Conservation (phyloP, 2,888 invertebrate genomes). For the Meteorus colon region DNA sequence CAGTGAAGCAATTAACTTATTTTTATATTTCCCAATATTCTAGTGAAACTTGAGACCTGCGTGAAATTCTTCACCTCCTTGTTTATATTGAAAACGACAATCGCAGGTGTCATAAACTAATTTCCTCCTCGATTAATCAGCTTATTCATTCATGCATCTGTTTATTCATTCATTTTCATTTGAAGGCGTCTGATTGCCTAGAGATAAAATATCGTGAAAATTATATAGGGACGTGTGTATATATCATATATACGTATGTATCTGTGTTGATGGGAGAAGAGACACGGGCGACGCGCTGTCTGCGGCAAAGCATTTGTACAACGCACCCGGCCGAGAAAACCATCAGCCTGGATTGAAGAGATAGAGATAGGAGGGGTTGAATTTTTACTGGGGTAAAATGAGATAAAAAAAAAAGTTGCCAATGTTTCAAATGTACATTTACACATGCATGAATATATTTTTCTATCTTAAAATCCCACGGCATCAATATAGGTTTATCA, state of each 20-base stretch:
- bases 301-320: conserved; percentile 15
- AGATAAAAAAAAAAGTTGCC: background rate
- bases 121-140: too few relatives aligned
- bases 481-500: too few relatives aligned
- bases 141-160: too few relatives aligned
- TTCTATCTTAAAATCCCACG: background rate
- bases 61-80: too few relatives aligned
- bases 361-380: conserved; percentile 20
- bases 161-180: background rate
- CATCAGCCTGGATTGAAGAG: conserved; percentile 15
- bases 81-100: too few relatives aligned
- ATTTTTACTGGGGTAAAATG: conserved; percentile 15
- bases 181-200: background rate
- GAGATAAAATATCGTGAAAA: background rate
- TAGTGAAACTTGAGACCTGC: too few relatives aligned
- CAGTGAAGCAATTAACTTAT: background rate
- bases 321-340: background rate
- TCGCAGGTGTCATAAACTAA: too few relatives aligned
- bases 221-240: background rate
- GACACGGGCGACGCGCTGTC: conserved; percentile 39
- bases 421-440: background rate
- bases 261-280: background rate
- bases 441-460: background rate
- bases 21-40: too few relatives aligned
- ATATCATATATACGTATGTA: background rate